Percentiles rank a stretch among this genome's conserved stretches.
These are phyloP conservation scores for Hyphantria cunea DNA, from an alignment of 1,140 invertebrate species.

Conservation along the genomic window DNA sequence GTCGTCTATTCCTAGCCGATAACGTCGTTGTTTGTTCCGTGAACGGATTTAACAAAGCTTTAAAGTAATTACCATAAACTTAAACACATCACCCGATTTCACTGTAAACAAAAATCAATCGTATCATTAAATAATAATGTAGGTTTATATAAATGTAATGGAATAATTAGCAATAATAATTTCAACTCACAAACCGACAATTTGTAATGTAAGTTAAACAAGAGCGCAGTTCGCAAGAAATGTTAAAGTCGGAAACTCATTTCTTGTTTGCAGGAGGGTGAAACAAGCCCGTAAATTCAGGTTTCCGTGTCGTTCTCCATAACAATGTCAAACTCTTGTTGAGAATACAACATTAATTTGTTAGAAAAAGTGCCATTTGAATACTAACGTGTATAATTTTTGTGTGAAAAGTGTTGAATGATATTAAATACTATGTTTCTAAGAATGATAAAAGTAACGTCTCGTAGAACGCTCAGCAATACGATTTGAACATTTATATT, in stretches of 20 bases:
- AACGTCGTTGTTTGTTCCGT: slow-evolving; percentile 41
- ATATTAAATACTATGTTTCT: too few relatives aligned
- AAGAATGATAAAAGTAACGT: too few relatives aligned
- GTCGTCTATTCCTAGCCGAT: slow-evolving; percentile 43
- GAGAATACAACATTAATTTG: slow-evolving; percentile 35
- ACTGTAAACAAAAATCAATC: slow-evolving; percentile 7
- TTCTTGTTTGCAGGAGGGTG: slow-evolving; percentile 47
- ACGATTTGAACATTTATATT: too few relatives aligned
- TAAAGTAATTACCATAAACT: slow-evolving; percentile 35
- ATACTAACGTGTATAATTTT: slow-evolving; percentile 11
- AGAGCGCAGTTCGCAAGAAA: slow-evolving; percentile 51
- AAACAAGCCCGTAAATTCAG: slow-evolving; percentile 55
- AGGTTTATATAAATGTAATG: not conserved
- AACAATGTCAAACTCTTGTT: slow-evolving; percentile 55
- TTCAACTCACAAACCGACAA: slow-evolving; percentile 29
- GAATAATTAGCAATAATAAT: too few relatives aligned
- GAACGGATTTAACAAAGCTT: slow-evolving; percentile 40
- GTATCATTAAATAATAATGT: not conserved
- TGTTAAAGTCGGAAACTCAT: slow-evolving; percentile 58
- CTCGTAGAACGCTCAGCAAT: too few relatives aligned
- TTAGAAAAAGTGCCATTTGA: slow-evolving; percentile 20
- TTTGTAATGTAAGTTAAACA: slow-evolving; percentile 58
- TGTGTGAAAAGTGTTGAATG: too few relatives aligned
- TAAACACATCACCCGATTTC: slow-evolving; percentile 8
- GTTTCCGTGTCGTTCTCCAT: slow-evolving; percentile 61